Base-by-base conservation (phyloP, 1,140 invertebrate genomes). In the Pogonomyrmex barbatus region DNA sequence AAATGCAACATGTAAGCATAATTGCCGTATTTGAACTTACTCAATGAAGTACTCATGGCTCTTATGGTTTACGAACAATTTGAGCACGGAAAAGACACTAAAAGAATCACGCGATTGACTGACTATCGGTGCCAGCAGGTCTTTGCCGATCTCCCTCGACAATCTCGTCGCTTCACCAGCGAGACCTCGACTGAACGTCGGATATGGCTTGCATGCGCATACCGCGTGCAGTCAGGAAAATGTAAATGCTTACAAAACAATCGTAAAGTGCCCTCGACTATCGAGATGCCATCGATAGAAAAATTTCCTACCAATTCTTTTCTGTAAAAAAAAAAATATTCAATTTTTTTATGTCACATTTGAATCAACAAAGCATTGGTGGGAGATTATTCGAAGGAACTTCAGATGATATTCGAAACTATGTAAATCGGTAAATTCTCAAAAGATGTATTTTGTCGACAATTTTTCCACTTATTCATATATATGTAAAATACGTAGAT, bases 131-230 rank as follows among this genome's bases (percentile, higher is more conserved):
- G 47, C n/a, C 6, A 47, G n/a, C 9, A 6, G 33, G 24, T 60
- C 36, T 70, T 24, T 70, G 65, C 63, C 39, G 79, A 50, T 62
- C 42, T 42, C 17, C 9, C 47, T 52, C 36, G 36, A 14, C 36
- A 65, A 77, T 77, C 73, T 62, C 12, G n/a, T n/a, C 60, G 47
- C 24, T 65, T 52, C 73, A 67, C 24, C 33, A 56, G 58, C 60
- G n/a, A 8, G 56, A 52, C 58, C 17, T 50, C 47, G 73, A 85
- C 82, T 85, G 75, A 84, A 10, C 47, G 36, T 65, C 17, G 36
- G 17, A 54, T 52, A 39, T 33, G 54, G 42, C 42, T 85, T 10
- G 36, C 36, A 47, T 47, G 65, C 30, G 24, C 30, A 30, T 65
- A 39, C 56, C 42, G 47, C 39, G 30, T 45, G 36, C 42, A 39